Percentiles rank a stretch among this genome's conserved stretches.
These are phyloP conservation scores for Phaethon lepturus DNA, from an alignment of 2,113 vertebrate species.

Conservation along the genomic window DNA sequence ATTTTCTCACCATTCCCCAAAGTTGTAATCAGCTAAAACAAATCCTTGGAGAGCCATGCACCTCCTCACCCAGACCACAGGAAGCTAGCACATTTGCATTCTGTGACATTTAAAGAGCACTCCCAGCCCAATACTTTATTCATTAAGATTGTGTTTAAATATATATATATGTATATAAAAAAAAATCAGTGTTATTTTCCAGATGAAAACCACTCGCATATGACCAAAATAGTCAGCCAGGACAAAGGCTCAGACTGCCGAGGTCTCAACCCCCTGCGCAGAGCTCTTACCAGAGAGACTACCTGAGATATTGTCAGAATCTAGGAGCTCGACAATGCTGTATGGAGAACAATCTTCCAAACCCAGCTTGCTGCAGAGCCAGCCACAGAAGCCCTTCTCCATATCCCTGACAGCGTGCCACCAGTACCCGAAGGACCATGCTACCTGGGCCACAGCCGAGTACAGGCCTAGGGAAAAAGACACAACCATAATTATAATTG, in stretches of 20 bases:
- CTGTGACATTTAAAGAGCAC: conserved; percentile 29
- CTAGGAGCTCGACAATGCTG: conserved; percentile 94
- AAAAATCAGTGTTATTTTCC: background rate
- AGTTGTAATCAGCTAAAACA: conserved; percentile 1
- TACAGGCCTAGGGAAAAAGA: conserved; percentile 91
- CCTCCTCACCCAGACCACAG: background rate
- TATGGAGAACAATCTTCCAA: conserved; percentile 97
- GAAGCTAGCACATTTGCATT: conserved; percentile 6
- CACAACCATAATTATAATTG: conserved; percentile 92
- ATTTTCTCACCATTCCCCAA: background rate
- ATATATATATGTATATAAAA: background rate
- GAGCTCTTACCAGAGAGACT: conserved; percentile 87
- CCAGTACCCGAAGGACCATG: conserved; percentile 94
- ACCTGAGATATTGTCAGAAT: conserved; percentile 91
- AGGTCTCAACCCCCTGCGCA: conserved; percentile 87
- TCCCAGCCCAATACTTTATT: conserved; percentile 15
- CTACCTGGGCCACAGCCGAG: conserved; percentile 90
- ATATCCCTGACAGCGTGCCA: conserved; percentile 92
- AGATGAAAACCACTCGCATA: background rate
- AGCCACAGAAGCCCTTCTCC: conserved; percentile 98
- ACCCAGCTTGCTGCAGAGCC: conserved; percentile 94
- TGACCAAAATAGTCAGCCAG: conserved; percentile 1
- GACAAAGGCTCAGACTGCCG: conserved; percentile 78
- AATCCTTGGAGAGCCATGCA: conserved; percentile 25
- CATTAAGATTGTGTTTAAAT: conserved; percentile 21